These are phyloP conservation scores for Isurus oxyrinchus DNA, from an alignment of 2,113 vertebrate genomes.

Conservation along the genomic window DNA sequence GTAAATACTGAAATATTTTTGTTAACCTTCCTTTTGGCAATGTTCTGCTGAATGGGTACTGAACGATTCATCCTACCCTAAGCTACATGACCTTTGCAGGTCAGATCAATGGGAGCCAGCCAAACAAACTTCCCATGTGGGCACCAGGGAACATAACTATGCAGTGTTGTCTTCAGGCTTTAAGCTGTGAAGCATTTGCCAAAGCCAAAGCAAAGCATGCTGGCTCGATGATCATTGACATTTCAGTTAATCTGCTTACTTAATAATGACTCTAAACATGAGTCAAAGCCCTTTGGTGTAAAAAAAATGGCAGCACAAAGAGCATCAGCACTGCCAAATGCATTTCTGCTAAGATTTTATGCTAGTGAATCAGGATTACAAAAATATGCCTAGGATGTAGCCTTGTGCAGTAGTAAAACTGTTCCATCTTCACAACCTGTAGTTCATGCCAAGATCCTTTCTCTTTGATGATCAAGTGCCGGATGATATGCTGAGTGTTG, in stretches of 20 bases:
- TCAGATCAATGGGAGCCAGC: neutral
- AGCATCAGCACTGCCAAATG: neutral
- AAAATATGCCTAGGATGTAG: neutral
- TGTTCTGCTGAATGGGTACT: neutral
- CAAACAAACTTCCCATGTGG: neutral
- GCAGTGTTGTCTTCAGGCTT: neutral
- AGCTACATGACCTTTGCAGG: neutral
- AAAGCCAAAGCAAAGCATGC: neutral
- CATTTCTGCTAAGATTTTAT: neutral
- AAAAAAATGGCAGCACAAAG: neutral
- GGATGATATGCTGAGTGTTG: neutral
- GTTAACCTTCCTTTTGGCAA: neutral
- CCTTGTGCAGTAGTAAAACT: neutral
- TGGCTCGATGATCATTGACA: conserved; percentile 1
- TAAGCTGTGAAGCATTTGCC: neutral
- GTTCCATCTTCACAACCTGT: neutral
- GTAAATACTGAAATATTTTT: neutral
- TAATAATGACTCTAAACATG: neutral
- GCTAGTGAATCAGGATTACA: neutral
- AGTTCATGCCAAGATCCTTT: neutral
- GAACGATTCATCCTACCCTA: neutral
- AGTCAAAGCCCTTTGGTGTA: neutral
- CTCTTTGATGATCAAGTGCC: neutral
- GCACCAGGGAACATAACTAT: neutral
- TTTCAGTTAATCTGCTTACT: conserved; percentile 19